Evolutionary conservation across 37 sponge, comb jelly and placozoan genomes (phyloP).

Genomic region (Beroe forskalii): DNA sequence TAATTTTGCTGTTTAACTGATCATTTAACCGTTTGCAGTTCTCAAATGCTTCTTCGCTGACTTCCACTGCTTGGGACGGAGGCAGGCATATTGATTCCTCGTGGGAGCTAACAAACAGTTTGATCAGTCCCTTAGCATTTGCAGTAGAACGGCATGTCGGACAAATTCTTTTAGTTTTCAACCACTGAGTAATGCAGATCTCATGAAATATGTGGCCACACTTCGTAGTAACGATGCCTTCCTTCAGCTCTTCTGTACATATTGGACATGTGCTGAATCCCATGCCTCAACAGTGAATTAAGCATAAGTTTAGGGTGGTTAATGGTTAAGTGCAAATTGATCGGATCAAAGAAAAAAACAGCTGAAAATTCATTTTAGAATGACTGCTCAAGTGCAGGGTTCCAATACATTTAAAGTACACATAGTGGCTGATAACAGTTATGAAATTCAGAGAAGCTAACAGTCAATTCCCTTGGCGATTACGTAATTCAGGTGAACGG

Average conservation of each 20-base stretch:
- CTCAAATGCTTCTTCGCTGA: background rate
- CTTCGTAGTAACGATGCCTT: slow-evolving; percentile 36
- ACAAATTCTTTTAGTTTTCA: background rate
- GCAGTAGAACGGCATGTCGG: slow-evolving; percentile 33
- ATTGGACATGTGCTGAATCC: slow-evolving; percentile 42
- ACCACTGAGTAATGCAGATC: slow-evolving; percentile 17
- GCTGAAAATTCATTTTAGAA: no score
- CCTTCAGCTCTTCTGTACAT: slow-evolving; percentile 31
- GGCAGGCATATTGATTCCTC: slow-evolving; percentile 9
- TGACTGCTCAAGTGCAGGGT: no score
- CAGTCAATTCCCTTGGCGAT: no score
- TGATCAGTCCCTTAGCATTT: background rate
- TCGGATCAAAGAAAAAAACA: no score
- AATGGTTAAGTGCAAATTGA: no score
- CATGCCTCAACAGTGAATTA: slow-evolving; percentile 35
- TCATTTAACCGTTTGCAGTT: background rate
- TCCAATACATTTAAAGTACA: no score
- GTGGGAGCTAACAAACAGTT: background rate
- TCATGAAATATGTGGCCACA: slow-evolving; percentile 62
- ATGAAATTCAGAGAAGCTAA: no score
- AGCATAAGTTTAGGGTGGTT: no score
- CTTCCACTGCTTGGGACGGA: background rate
- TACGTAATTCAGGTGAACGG: no score
- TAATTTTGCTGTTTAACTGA: background rate
- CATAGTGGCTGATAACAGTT: no score